Conservation (phyloP, 2,888 invertebrate species). For the Amorpha juglandis region DNA sequence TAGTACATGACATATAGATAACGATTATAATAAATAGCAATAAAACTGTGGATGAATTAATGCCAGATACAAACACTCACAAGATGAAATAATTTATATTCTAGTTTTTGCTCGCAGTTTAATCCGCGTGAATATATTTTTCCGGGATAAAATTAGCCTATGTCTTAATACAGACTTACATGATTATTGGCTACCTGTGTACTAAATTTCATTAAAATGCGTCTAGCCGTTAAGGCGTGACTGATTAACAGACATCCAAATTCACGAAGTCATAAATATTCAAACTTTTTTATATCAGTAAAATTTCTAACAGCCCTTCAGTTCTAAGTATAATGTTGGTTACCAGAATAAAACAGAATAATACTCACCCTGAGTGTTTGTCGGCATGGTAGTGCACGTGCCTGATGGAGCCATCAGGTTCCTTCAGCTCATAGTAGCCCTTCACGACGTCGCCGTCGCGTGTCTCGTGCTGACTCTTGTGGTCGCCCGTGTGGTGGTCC, state of each 20-base stretch:
- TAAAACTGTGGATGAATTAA: background rate
- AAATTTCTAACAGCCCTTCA: too few species aligned
- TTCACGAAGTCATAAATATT: too few species aligned
- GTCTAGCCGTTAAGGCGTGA: too few species aligned
- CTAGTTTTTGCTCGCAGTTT: background rate
- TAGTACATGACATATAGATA: background rate
- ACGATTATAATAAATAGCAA: background rate
- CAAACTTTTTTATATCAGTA: too few species aligned
- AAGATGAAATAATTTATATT: background rate
- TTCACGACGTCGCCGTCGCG: constrained; percentile 83
- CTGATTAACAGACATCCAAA: too few species aligned
- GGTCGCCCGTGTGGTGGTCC: constrained; percentile 83
- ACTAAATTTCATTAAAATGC: too few species aligned
- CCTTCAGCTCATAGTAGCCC: constrained; percentile 81
- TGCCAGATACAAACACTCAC: constrained; percentile 8
- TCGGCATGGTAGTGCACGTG: constrained; percentile 56
- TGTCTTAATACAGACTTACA: too few species aligned
- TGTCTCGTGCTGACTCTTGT: constrained; percentile 76
- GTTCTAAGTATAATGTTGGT: background rate
- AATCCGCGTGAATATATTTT: background rate
- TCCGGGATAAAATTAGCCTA: too few species aligned
- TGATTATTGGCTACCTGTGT: too few species aligned
- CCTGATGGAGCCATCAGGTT: constrained; percentile 76
- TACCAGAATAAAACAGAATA: background rate
- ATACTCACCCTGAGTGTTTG: constrained; percentile 47